Base-by-base conservation (phyloP, 2,888 invertebrate genomes). In the Cenopis cana region DNA sequence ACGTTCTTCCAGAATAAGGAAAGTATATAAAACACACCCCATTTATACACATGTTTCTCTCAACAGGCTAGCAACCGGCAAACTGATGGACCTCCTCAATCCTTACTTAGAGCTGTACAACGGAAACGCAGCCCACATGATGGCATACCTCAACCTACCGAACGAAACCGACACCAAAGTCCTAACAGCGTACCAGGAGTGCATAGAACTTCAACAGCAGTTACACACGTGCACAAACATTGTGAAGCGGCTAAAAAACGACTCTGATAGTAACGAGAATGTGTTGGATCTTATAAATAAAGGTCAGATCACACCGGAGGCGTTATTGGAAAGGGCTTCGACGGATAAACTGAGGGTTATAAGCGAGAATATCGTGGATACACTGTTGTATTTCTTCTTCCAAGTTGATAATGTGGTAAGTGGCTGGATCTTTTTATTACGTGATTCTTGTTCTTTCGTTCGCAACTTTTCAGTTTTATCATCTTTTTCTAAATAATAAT, bases 141-240 rank as follows among this genome's bases (percentile, higher is more conserved):
- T 97, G 82, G 96, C 97, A 29, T 98, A 97, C 84, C 95, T 98
- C 75, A 96, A 95, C 76, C 94, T 95, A 75, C 93, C 94, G 73
- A 95, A 94, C 61, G 95, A 95, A 29, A 89, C 93, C 0, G 95
- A 96, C 69, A 94, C 94, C 0, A 94, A 94, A 78, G 90, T 93
- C 17, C 78, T 89, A 1, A 75, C 87, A 0, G 90, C 92, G 0
- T 92, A 93, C 79, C 86, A 97, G 94, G 98, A 98, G 89, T 98
- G 98, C 82, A 95, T 98, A 79, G 96, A 97, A 78, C 95, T 98
- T 61, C 98, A 98, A 88, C 96, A 97, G 76, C 98, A 98, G 88
- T 89, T 98, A 68, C 98, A 98, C 87, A 95, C 97, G 0, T 96
- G 98, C 50, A 94, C 95, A 65, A 96, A 95, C 81, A 96, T 97